phyloP scores from a whole-genome alignment of 2,888 invertebrate species.

The Amaurobius ferox region DNA sequence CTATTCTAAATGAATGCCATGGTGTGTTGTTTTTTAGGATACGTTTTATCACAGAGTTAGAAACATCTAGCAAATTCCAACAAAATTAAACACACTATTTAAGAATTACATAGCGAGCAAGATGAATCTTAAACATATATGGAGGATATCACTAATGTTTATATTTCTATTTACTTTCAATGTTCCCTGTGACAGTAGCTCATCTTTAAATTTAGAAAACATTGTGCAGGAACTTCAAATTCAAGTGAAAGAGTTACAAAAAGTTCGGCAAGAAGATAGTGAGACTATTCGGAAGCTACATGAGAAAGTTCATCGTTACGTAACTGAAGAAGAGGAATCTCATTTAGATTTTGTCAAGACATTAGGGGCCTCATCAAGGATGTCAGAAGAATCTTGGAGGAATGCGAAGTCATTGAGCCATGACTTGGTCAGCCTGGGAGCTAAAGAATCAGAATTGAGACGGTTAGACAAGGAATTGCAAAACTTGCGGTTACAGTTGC shows the following conservation, averaged over 20 bases:
- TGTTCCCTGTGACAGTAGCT: conserved; percentile 1
- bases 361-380: neutral
- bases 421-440: conserved; percentile 2
- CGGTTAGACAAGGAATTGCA: neutral
- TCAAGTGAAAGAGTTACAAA: conserved; percentile 53
- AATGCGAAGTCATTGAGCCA: conserved; percentile 26
- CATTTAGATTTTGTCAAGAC: neutral
- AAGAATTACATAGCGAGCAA: too few relatives aligned
- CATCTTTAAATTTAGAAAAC: conserved; percentile 17
- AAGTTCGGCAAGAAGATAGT: conserved; percentile 58
- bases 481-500: neutral
- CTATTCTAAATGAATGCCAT: too few relatives aligned
- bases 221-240: conserved; percentile 41
- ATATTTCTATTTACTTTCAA: conserved; percentile 1
- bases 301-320: conserved; percentile 30
- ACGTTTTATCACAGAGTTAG: too few relatives aligned
- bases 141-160: neutral
- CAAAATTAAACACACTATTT: too few relatives aligned
- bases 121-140: neutral
- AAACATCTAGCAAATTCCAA: too few relatives aligned
- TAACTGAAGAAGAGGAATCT: neutral
- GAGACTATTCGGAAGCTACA: conserved; percentile 58
- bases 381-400: neutral
- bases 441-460: conserved; percentile 15
- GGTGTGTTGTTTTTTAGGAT: too few relatives aligned